A percentile compares a stretch with the other conserved stretches of the same genome.
Conservation (phyloP, 2,888 invertebrate species). For the Mayetiola destructor region DNA sequence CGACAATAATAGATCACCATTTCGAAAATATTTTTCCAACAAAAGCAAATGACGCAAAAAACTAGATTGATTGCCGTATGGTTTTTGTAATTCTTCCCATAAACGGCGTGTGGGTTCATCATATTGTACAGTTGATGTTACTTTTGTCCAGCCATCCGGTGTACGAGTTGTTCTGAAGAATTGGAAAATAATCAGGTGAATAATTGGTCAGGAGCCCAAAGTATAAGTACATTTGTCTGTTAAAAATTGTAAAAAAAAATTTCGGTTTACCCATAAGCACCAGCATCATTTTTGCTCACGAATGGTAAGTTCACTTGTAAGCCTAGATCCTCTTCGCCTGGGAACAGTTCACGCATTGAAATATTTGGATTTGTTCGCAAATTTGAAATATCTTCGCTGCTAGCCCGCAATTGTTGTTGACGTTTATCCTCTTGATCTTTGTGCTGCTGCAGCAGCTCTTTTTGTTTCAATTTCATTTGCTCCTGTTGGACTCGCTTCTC, state of each 20-base stretch:
- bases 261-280: too few relatives aligned
- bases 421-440: conserved; percentile 21
- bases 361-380: conserved; percentile 55
- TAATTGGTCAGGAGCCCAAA: too few relatives aligned
- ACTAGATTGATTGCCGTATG: conserved; percentile 76
- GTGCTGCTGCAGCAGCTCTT: background rate
- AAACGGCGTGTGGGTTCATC: conserved; percentile 65
- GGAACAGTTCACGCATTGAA: conserved; percentile 64
- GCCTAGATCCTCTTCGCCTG: conserved; percentile 70
- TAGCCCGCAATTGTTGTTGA: conserved; percentile 10
- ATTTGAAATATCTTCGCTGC: conserved; percentile 29
- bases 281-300: conserved; percentile 41
- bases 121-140: conserved; percentile 62
- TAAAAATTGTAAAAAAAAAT: too few relatives aligned
- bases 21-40: conserved; percentile 69
- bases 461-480: conserved; percentile 21
- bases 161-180: conserved; percentile 41
- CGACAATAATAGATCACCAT: conserved; percentile 60
- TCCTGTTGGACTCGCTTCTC: conserved; percentile 19
- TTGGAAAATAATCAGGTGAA: too few relatives aligned
- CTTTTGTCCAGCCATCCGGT: conserved; percentile 74
- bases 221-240: too few relatives aligned
- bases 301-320: conserved; percentile 63
- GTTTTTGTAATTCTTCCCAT: conserved; percentile 71
- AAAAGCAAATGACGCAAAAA: conserved; percentile 67